Conservation (phyloP, 2,797 vertebrate genomes). For the Oreochromis mossambicus region DNA sequence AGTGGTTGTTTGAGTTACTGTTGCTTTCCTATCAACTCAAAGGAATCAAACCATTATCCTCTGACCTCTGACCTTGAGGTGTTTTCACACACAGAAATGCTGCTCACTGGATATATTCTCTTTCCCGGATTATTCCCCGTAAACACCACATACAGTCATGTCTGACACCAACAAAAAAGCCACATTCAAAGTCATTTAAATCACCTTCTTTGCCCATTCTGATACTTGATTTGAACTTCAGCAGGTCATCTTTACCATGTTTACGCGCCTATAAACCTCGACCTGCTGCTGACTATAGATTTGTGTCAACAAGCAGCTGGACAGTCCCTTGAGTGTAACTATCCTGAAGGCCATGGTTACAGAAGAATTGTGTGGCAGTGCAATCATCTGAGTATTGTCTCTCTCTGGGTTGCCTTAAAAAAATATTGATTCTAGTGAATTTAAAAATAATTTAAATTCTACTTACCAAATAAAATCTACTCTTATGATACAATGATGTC, state of each 20-base stretch:
- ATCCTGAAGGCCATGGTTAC: neutral
- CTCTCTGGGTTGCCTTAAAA: neutral
- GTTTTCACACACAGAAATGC: neutral
- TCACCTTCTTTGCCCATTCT: neutral
- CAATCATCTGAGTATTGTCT: neutral
- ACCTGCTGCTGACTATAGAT: neutral
- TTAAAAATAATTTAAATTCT: neutral
- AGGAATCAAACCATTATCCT: neutral
- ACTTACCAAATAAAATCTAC: neutral
- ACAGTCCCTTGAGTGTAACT: neutral
- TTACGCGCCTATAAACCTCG: neutral
- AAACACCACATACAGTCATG: neutral
- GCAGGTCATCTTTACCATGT: neutral
- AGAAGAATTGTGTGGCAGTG: neutral
- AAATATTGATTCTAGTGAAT: neutral
- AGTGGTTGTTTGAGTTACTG: neutral
- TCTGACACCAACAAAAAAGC: neutral
- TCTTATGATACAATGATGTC: neutral
- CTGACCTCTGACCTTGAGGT: neutral
- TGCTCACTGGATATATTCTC: neutral
- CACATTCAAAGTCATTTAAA: neutral
- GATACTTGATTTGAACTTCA: neutral
- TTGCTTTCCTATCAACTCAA: neutral
- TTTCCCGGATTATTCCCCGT: neutral
- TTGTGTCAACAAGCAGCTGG: neutral